Evolutionary conservation across 2,797 vertebrate genomes (phyloP).

Genomic region (Eleutherodactylus coqui): DNA sequence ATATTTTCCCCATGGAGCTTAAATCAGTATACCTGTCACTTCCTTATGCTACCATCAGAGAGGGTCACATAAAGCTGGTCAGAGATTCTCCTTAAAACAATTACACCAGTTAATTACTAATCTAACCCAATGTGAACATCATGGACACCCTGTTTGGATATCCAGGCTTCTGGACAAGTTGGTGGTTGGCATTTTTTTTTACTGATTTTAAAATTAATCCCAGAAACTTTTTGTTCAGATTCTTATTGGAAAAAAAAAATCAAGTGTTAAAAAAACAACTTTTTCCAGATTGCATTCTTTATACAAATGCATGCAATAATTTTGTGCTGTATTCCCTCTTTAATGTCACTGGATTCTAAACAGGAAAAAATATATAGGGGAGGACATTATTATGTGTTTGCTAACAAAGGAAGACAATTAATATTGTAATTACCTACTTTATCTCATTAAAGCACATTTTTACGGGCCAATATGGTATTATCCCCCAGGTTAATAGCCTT

Average conservation of each 20-base stretch:
- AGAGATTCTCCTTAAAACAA: no score
- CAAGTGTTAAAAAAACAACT: not conserved
- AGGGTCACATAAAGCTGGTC: no score
- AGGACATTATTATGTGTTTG: conserved; percentile 57
- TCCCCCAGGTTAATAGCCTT: conserved; percentile 54
- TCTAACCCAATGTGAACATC: not conserved
- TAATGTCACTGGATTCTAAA: conserved; percentile 13
- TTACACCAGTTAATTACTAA: not conserved
- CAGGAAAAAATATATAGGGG: conserved; percentile 35
- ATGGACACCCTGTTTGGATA: not conserved
- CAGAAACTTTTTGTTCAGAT: not conserved
- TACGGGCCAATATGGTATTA: conserved; percentile 43
- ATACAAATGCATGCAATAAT: not conserved
- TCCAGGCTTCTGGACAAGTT: not conserved
- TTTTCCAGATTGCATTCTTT: not conserved
- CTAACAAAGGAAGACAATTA: conserved; percentile 56
- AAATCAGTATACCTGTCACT: no score
- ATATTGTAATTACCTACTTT: conserved; percentile 56
- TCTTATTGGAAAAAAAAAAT: not conserved
- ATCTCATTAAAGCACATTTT: conserved; percentile 61
- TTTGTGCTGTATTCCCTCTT: not conserved
- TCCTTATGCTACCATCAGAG: no score
- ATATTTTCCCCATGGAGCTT: no score
- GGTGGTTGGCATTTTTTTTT: no score
- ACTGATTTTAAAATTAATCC: no score